Evolutionary conservation across 2,113 vertebrate genomes (phyloP).

Genomic region (Chloebia gouldiae): DNA sequence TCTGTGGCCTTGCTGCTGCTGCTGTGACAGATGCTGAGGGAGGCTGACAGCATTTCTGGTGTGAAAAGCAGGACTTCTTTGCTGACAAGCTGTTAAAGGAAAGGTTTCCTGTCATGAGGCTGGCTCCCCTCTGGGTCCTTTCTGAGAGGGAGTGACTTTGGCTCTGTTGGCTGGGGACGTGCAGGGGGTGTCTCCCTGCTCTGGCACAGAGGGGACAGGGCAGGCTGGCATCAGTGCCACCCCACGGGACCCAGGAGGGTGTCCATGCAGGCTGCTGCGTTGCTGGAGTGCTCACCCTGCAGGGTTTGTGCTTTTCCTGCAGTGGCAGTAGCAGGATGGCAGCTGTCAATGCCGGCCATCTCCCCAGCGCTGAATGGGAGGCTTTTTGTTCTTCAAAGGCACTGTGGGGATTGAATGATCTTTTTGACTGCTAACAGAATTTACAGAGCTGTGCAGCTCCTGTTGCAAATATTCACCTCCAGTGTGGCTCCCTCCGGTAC

Average conservation of each 20-base stretch:
- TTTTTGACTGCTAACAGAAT: not conserved
- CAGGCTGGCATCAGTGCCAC: not conserved
- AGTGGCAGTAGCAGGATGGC: not conserved
- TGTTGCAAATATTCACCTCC: not conserved
- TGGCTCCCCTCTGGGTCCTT: slow-evolving; percentile 1
- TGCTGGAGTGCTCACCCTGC: not conserved
- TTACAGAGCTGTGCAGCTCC: not conserved
- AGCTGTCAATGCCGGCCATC: not conserved
- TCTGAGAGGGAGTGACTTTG: not conserved
- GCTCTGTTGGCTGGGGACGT: not conserved
- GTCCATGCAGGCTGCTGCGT: rapidly evolving
- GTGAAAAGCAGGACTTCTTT: not conserved
- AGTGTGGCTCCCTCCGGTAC: not conserved
- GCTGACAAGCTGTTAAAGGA: slow-evolving; percentile 39
- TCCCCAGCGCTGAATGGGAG: rapidly evolving
- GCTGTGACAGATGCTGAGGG: slow-evolving; percentile 39
- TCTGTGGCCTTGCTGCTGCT: not conserved
- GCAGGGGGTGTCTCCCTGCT: not conserved
- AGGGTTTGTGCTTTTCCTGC: not conserved
- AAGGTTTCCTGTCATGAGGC: not conserved
- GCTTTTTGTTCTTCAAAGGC: not conserved
- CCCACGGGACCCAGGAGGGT: rapidly evolving
- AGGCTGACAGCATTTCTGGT: slow-evolving; percentile 19
- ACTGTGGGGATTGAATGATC: not conserved
- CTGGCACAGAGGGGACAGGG: not conserved